Evolutionary conservation across 1,140 invertebrate genomes (phyloP).

Genomic region (Hycleus cichorii): DNA sequence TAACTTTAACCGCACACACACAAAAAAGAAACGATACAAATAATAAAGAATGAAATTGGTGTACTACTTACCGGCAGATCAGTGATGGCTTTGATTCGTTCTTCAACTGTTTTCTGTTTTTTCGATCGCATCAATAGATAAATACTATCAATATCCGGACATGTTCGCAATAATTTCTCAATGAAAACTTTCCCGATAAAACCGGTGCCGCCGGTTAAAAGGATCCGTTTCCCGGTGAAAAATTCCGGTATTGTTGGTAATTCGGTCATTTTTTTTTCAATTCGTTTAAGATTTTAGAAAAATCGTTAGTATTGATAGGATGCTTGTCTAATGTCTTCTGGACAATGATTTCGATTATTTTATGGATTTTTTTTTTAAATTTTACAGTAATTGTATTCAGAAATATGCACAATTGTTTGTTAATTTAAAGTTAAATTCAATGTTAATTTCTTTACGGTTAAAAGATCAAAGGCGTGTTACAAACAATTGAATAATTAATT

Average conservation of each 20-base stretch:
- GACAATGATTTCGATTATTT: too few species aligned
- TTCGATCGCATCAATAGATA: slow-evolving; percentile 63
- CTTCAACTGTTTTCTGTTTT: slow-evolving; percentile 47
- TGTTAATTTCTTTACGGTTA: too few species aligned
- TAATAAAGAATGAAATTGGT: background rate
- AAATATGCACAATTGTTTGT: too few species aligned
- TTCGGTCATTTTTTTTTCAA: background rate
- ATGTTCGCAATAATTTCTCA: slow-evolving; percentile 64
- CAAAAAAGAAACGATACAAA: slow-evolving; percentile 19
- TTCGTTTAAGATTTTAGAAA: background rate
- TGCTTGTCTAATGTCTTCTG: too few species aligned
- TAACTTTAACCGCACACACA: slow-evolving; percentile 38
- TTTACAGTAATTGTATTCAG: too few species aligned
- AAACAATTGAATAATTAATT: too few species aligned
- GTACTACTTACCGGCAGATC: slow-evolving; percentile 41
- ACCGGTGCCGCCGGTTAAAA: slow-evolving; percentile 28
- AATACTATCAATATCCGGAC: slow-evolving; percentile 52
- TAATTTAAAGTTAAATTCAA: too few species aligned
- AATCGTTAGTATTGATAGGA: background rate
- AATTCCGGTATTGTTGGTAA: slow-evolving; percentile 8
- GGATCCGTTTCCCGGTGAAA: slow-evolving; percentile 21
- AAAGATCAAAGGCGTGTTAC: too few species aligned
- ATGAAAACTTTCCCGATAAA: slow-evolving; percentile 50
- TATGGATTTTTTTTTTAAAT: too few species aligned
- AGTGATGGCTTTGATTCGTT: slow-evolving; percentile 47